These are phyloP conservation scores for Volucella zonaria DNA, from an alignment of 2,888 invertebrate genomes.

Conservation along the genomic window DNA sequence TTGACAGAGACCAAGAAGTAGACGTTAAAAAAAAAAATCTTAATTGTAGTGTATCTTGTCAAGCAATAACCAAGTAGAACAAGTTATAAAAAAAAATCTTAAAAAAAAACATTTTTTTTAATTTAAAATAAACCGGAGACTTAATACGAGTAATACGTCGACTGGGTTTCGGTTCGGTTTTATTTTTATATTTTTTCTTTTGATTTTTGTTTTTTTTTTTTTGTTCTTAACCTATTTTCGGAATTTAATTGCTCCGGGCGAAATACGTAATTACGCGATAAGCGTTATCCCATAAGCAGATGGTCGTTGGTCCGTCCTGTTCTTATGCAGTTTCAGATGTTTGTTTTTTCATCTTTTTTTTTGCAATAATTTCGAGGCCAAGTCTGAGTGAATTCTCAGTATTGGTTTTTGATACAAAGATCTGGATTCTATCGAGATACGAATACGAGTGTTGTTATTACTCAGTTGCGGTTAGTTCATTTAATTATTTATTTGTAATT, in stretches of 20 bases:
- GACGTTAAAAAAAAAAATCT: slow-evolving; percentile 13
- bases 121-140: slow-evolving; percentile 32
- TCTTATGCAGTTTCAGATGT: slow-evolving; percentile 5
- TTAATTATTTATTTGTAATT: background rate
- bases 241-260: slow-evolving; percentile 44
- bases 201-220: slow-evolving; percentile 6
- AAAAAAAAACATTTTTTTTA: slow-evolving; percentile 8
- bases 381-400: background rate
- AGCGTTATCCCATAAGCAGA: slow-evolving; percentile 45
- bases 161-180: background rate
- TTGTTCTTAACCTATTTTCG: slow-evolving; percentile 54
- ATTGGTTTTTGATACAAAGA: too few relatives aligned
- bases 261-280: slow-evolving; percentile 60
- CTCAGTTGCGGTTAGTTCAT: background rate
- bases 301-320: slow-evolving; percentile 32
- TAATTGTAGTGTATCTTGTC: slow-evolving; percentile 35
- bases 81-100: background rate
- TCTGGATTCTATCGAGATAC: background rate
- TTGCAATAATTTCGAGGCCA: background rate
- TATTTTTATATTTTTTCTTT: background rate
- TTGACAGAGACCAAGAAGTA: slow-evolving; percentile 18
- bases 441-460: background rate
- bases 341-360: background rate
- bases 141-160: slow-evolving; percentile 6
- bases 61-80: background rate